These are phyloP conservation scores for Drosophila atripex DNA, from an alignment of 2,888 invertebrate genomes.

Conservation along the genomic window DNA sequence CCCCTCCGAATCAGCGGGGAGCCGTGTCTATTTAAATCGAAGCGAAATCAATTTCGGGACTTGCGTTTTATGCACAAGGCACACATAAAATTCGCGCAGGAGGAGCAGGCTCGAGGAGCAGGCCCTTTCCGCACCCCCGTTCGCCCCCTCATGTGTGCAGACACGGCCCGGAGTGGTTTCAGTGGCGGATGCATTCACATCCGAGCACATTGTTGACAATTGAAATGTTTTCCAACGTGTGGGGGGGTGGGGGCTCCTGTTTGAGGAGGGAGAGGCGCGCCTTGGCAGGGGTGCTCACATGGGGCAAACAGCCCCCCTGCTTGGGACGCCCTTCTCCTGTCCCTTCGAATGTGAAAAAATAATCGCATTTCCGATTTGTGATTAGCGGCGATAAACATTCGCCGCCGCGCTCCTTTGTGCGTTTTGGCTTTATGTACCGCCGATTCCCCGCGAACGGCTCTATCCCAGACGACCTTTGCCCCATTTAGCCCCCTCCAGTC, in stretches of 20 bases:
- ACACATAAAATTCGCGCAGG: conserved; percentile 73
- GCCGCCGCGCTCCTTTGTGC: conserved; percentile 26
- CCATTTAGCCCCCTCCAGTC: not conserved
- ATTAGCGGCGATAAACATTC: conserved; percentile 75
- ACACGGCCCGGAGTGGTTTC: conserved; percentile 15
- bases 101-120: conserved; percentile 62
- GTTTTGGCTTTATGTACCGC: conserved; percentile 22
- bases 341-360: conserved; percentile 57
- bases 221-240: conserved; percentile 56
- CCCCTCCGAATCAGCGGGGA: conserved; percentile 13
- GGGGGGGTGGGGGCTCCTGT: conserved; percentile 49
- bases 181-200: conserved; percentile 66
- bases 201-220: conserved; percentile 67
- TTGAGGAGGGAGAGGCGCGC: conserved; percentile 42
- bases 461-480: conserved; percentile 23
- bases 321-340: not conserved
- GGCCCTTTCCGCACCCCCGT: not conserved
- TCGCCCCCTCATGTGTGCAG: conserved; percentile 1
- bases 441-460: conserved; percentile 5
- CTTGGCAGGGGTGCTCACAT: conserved; percentile 1
- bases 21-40: conserved; percentile 73
- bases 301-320: not conserved
- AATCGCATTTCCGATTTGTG: conserved; percentile 79
- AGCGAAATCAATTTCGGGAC: conserved; percentile 75
- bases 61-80: conserved; percentile 69